phyloP scores from a whole-genome alignment of 2,797 vertebrate species.

The Mormyrus hasselquistii region DNA sequence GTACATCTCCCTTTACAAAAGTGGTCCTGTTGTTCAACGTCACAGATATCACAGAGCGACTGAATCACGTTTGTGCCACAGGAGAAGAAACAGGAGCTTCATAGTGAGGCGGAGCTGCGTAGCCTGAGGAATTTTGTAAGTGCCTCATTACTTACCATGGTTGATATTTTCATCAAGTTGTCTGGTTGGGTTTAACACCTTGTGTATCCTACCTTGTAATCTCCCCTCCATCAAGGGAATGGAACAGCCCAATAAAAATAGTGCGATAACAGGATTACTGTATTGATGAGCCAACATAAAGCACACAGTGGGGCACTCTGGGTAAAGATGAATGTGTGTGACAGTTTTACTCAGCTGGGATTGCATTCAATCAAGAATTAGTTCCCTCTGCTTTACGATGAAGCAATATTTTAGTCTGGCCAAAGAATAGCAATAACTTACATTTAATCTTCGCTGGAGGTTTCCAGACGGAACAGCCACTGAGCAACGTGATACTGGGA shows the following conservation, averaged over 20 bases:
- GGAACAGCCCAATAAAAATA: slow-evolving; percentile 45
- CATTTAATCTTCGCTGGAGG: background rate
- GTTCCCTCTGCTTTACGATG: background rate
- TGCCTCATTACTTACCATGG: background rate
- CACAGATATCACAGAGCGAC: background rate
- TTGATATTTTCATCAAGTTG: slow-evolving; percentile 49
- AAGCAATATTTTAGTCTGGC: background rate
- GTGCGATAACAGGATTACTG: slow-evolving; percentile 30
- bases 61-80: background rate
- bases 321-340: background rate
- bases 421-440: background rate
- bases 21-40: background rate
- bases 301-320: background rate
- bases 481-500: background rate
- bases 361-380: slow-evolving; percentile 12
- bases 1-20: background rate
- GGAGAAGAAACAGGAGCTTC: background rate
- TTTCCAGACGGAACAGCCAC: background rate
- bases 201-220: slow-evolving; percentile 46
- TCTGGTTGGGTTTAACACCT: slow-evolving; percentile 50
- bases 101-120: background rate
- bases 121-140: background rate
- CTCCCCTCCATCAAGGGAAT: slow-evolving; percentile 39
- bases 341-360: slow-evolving; percentile 2
- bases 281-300: slow-evolving; percentile 9